Conservation (phyloP, 2,888 invertebrate species). For the Xestia c-nigrum region DNA sequence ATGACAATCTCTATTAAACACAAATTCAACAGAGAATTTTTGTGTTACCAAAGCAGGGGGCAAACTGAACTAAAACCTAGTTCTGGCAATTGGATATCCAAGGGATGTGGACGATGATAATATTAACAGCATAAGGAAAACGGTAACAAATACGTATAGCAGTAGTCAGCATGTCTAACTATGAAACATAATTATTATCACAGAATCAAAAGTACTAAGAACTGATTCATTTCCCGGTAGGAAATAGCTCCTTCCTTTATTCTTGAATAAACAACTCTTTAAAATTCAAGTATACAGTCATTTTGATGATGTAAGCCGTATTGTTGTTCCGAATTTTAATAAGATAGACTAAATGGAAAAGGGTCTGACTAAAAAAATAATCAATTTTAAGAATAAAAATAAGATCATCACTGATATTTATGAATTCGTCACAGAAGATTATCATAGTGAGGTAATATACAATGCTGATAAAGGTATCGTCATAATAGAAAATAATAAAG, state of each 20-base stretch:
- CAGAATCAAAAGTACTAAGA: slow-evolving; percentile 54
- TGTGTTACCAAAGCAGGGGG: not conserved
- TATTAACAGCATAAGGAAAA: slow-evolving; percentile 47
- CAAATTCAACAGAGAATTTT: not conserved
- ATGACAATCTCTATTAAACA: not conserved
- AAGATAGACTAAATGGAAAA: slow-evolving; percentile 42
- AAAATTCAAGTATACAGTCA: slow-evolving; percentile 22
- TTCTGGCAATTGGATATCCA: not conserved
- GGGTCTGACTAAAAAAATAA: slow-evolving; percentile 40
- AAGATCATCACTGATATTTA: slow-evolving; percentile 36
- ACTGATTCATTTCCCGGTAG: slow-evolving; percentile 59
- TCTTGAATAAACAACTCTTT: not conserved
- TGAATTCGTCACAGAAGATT: slow-evolving; percentile 36
- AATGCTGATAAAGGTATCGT: slow-evolving; percentile 21
- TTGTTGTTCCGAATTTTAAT: slow-evolving; percentile 25
- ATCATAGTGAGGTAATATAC: slow-evolving; percentile 38
- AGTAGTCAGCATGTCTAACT: slow-evolving; percentile 69
- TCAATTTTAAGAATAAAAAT: slow-evolving; percentile 36
- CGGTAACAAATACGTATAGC: not conserved
- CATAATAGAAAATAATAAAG: slow-evolving; percentile 15
- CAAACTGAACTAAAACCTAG: not conserved
- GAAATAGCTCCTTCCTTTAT: slow-evolving; percentile 21
- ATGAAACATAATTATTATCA: slow-evolving; percentile 30
- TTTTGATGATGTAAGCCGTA: slow-evolving; percentile 31
- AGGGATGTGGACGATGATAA: not conserved